Base-by-base conservation (phyloP, 1,140 invertebrate species). In the Gerris buenoi region DNA sequence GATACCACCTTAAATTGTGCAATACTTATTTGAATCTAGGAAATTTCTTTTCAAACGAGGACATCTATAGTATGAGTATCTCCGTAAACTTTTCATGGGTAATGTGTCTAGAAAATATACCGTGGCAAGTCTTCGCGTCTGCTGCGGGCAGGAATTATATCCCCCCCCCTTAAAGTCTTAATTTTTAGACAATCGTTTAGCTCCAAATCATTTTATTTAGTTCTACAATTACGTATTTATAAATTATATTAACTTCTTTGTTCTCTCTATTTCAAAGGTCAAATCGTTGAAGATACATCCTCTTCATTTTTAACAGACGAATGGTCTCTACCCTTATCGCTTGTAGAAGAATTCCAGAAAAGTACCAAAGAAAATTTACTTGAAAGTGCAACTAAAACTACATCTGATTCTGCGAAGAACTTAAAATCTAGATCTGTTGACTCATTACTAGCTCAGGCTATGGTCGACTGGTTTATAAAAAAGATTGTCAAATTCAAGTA, bases 401-500 rank as follows among this genome's bases (percentile, higher is more conserved):
- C 10, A 10, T 56, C 46, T 13, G n/a, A 56, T 13, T 56, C 46
- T n/a, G 10, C 10, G n/a, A n/a, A 56, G n/a, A 56, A 10, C 46
- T 10, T 10, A 56, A 10, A 13, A n/a, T 10, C 46, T 56, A 56
- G 46, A n/a, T 56, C 46, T 10, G 46, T 56, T 56, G 46, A 56
- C 46, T 56, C 46, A 10, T 13, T 56, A 10, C 46, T 56, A 10
- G 46, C 46, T n/a, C 46, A 56, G n/a, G 46, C 46, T 56, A 56
- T 56, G 46, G 46, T 56, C 46, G 46, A 56, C 46, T 56, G 46
- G 46, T n/a, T 56, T n/a, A 56, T 56, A n/a, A 56, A 56, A n/a
- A 56, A 56, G n/a, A n/a, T 56, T 56, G 10, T 56, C n/a, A 10
- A n/a, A 10, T 56, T 13, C 46, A 56, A n/a, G 46, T 56, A 13